phyloP scores from a whole-genome alignment of 2,113 vertebrate species.

The Steatornis caripensis region DNA sequence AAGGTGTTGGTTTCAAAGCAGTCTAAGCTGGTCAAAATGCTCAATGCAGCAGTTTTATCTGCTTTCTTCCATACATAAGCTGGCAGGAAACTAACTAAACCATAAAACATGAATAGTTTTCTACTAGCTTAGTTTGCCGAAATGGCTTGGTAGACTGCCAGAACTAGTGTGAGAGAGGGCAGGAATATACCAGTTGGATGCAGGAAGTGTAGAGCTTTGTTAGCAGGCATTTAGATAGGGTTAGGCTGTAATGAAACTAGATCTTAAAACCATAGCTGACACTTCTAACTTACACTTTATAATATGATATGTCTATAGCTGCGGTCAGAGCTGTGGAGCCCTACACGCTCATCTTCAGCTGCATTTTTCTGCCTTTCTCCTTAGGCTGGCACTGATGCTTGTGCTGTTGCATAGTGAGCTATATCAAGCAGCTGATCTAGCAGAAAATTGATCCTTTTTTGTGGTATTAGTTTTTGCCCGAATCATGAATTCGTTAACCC shows the following conservation, averaged over 20 bases:
- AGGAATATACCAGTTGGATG: neutral
- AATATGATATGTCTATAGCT: neutral
- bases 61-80: neutral
- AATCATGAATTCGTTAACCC: neutral
- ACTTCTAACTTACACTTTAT: neutral
- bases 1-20: conserved; percentile 4
- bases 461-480: neutral
- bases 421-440: neutral
- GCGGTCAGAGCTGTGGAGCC: neutral
- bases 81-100: conserved; percentile 16
- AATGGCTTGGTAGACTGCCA: conserved; percentile 5
- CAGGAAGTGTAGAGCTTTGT: neutral
- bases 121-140: neutral
- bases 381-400: neutral
- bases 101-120: neutral
- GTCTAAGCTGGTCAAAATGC: neutral
- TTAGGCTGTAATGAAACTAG: neutral
- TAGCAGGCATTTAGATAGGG: neutral
- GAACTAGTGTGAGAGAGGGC: neutral
- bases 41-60: neutral
- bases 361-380: neutral
- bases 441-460: neutral
- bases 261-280: neutral
- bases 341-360: neutral
- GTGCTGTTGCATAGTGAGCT: neutral